Evolutionary conservation across 1,140 invertebrate species (phyloP), one percentile per base, ranked within the genome.

Genomic region (Tyrophagus putrescentiae): DNA sequence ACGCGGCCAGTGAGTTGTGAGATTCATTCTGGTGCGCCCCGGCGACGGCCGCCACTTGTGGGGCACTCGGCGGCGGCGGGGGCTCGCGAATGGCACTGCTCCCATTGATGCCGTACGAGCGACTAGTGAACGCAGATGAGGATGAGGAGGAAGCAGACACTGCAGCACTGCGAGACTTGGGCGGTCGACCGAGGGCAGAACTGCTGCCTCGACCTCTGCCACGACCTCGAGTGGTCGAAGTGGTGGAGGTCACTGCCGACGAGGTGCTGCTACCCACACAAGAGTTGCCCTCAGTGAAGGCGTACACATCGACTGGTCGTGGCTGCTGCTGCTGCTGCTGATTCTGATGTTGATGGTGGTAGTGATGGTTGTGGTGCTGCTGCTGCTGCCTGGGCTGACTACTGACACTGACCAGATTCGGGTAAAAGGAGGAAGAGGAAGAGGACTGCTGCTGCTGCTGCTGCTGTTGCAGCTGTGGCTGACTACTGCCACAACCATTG

Each of bases 11-110:
- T 33, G 52, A 54, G 39, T 54, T 27, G 25, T 54, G 52, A 9
- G 52, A 27, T 11, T 54, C 52, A 54, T 54, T 54, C 39, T 54
- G 52, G 27, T 54, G 52, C 39, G 52, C 52, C 2, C 13, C 13
- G 16, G 25, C n/a, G 21, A 54, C 13, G 1, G 11, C 25, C 11
- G 52, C 3, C 25, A 27, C 7, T 13, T 13, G 27, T 54, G 50
- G 11, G 11, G n/a, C 36, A 39, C 11, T 13, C n/a, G 11, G 36
- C n/a, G 36, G n/a, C n/a, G 11, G 36, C 11, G 36, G 13, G 36
- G 36, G 36, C 13, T 39, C 36, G 36, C 13, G 11, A 48, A 48
- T 52, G 48, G 2, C 23, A 21, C 3, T 27, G 48, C 23, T n/a
- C n/a, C n/a, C n/a, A n/a, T n/a, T n/a, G n/a, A n/a, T 2, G 9